These are phyloP conservation scores for Marcusenius ussheri DNA, from an alignment of 2,113 vertebrate genomes.

Conservation along the genomic window DNA sequence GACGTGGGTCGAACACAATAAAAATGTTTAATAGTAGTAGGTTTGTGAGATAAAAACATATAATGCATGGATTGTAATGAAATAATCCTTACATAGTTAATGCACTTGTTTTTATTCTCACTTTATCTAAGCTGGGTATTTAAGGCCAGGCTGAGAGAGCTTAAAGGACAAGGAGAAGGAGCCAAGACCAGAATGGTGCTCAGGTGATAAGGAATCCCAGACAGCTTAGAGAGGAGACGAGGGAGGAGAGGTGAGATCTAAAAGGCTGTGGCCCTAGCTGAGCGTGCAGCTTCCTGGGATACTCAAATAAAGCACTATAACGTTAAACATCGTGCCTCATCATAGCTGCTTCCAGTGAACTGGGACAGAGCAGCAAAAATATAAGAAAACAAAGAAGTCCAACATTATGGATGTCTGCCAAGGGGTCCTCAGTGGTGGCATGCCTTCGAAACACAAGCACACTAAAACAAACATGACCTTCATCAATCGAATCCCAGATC, in stretches of 20 bases:
- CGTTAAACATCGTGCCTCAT: background rate
- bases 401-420: background rate
- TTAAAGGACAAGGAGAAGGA: background rate
- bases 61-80: background rate
- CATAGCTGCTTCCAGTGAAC: background rate
- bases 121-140: background rate
- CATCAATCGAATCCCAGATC: background rate
- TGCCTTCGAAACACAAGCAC: background rate
- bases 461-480: background rate
- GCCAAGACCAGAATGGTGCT: background rate
- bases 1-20: background rate
- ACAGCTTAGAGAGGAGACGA: background rate
- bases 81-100: background rate
- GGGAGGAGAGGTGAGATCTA: background rate
- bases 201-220: background rate
- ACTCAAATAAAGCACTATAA: background rate
- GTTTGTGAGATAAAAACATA: background rate
- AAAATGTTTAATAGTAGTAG: background rate
- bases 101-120: background rate
- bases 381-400: background rate
- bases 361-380: background rate
- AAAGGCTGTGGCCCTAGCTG: background rate
- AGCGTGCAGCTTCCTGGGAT: background rate
- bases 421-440: background rate
- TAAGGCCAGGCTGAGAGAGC: background rate